These are phyloP conservation scores for Torymus auratus DNA, from an alignment of 2,888 invertebrate genomes.

Conservation along the genomic window DNA sequence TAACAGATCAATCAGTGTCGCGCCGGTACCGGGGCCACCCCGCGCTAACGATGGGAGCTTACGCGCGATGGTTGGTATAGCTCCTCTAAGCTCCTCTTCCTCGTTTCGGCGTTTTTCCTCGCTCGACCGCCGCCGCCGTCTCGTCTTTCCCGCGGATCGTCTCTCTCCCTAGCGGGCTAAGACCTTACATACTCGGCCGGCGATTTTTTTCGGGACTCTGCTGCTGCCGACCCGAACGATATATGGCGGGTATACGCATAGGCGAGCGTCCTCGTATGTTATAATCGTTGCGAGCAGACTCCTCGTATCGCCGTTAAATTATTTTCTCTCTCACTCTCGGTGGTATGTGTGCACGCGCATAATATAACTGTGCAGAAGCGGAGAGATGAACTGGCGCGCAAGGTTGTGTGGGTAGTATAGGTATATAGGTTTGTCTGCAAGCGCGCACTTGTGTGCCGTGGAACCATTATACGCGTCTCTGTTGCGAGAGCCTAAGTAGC, in stretches of 20 bases:
- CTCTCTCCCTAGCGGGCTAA: no score
- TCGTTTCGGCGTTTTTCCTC: slow-evolving; percentile 21
- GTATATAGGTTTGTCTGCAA: no score
- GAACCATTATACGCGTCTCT: slow-evolving; percentile 30
- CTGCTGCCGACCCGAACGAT: no score
- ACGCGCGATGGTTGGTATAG: background rate
- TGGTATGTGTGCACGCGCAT: no score
- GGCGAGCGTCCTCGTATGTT: slow-evolving; percentile 3
- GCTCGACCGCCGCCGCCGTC: background rate
- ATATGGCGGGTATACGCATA: no score
- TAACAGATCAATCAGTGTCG: slow-evolving; percentile 51
- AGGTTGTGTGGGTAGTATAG: background rate
- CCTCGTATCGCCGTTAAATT: slow-evolving; percentile 14
- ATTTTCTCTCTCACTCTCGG: slow-evolving; percentile 12
- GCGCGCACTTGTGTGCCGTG: slow-evolving; percentile 24
- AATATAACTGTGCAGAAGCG: background rate
- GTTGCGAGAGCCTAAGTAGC: slow-evolving; percentile 28
- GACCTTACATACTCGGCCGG: no score
- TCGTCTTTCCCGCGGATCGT: slow-evolving; percentile 6
- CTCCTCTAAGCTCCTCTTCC: background rate
- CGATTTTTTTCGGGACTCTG: no score
- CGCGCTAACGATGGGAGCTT: slow-evolving; percentile 28
- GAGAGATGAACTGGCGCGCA: slow-evolving; percentile 2
- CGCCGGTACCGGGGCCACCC: background rate
- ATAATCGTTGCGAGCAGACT: slow-evolving; percentile 32